Conservation (phyloP, 1,140 invertebrate genomes). For the Frieseomelitta varia region DNA sequence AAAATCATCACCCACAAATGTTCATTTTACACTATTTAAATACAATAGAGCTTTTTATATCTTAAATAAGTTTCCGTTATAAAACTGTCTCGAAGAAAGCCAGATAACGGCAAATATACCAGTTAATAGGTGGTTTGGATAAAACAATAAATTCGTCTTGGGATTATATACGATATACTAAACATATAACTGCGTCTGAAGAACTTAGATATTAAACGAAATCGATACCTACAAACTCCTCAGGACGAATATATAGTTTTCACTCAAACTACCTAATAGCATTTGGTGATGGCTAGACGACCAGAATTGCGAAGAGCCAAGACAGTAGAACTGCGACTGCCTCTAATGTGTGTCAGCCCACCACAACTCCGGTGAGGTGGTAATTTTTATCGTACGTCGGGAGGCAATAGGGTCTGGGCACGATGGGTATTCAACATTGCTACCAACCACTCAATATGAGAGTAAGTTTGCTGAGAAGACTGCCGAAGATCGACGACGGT, state of each 20-base stretch:
- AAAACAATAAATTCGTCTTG: slow-evolving; percentile 73
- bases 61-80: slow-evolving; percentile 82
- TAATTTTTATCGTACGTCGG: slow-evolving; percentile 72
- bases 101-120: slow-evolving; percentile 79
- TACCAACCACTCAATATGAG: slow-evolving; percentile 82
- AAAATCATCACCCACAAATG: slow-evolving; percentile 80
- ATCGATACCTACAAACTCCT: slow-evolving; percentile 15
- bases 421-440: slow-evolving; percentile 78
- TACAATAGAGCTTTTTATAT: slow-evolving; percentile 81
- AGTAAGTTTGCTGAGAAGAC: slow-evolving; percentile 80
- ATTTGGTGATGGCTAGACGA: slow-evolving; percentile 80
- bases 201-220: slow-evolving; percentile 45
- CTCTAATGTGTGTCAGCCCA: slow-evolving; percentile 72
- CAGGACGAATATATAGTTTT: slow-evolving; percentile 73
- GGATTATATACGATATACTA: slow-evolving; percentile 24
- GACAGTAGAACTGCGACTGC: slow-evolving; percentile 68
- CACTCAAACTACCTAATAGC: slow-evolving; percentile 79
- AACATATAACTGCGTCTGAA: neutral
- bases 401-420: slow-evolving; percentile 73
- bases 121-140: slow-evolving; percentile 75
- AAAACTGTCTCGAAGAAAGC: slow-evolving; percentile 80
- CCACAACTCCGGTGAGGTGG: slow-evolving; percentile 79
- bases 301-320: slow-evolving; percentile 78
- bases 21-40: slow-evolving; percentile 83
- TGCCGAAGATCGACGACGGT: slow-evolving; percentile 75